A percentile compares a stretch with the other conserved stretches of the same genome.
phyloP scores from a whole-genome alignment of 2,888 invertebrate species.

The Elegia similella region DNA sequence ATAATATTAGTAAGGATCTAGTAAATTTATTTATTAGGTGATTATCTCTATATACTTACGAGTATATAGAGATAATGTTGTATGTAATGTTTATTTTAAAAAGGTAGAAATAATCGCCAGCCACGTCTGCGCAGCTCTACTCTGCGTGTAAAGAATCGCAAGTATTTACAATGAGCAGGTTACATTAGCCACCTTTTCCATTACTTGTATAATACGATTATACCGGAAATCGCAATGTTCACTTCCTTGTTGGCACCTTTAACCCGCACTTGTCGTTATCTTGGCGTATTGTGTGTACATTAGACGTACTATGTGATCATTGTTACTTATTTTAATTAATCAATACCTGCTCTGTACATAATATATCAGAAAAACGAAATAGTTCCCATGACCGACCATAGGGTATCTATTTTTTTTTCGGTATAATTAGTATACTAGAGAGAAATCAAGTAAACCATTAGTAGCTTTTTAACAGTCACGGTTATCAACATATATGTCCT shows the following conservation, averaged over 20 bases:
- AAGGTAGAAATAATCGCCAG: neutral
- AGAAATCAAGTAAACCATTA: no score
- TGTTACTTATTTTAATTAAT: neutral
- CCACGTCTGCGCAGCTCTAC: neutral
- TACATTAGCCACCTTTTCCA: constrained; percentile 36
- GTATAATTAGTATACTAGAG: no score
- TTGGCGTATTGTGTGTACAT: neutral
- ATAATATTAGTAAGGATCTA: no score
- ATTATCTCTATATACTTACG: no score
- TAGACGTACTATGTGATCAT: neutral
- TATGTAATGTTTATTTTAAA: neutral
- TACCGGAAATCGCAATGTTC: constrained; percentile 41
- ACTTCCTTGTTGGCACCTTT: constrained; percentile 50
- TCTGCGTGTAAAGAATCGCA: neutral
- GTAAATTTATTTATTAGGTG: no score
- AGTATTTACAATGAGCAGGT: neutral
- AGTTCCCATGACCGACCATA: no score
- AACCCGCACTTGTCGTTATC: constrained; percentile 27
- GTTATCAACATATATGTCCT: no score
- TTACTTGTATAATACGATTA: constrained; percentile 39
- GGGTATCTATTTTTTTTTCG: no score
- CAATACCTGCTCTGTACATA: no score
- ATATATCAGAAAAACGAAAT: no score
- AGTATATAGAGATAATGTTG: no score
- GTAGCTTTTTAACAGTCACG: no score